A percentile compares a stretch with the other conserved stretches of the same genome.
phyloP scores from a whole-genome alignment of 1,140 invertebrate genomes.

The Caenorhabditis inopinata region DNA sequence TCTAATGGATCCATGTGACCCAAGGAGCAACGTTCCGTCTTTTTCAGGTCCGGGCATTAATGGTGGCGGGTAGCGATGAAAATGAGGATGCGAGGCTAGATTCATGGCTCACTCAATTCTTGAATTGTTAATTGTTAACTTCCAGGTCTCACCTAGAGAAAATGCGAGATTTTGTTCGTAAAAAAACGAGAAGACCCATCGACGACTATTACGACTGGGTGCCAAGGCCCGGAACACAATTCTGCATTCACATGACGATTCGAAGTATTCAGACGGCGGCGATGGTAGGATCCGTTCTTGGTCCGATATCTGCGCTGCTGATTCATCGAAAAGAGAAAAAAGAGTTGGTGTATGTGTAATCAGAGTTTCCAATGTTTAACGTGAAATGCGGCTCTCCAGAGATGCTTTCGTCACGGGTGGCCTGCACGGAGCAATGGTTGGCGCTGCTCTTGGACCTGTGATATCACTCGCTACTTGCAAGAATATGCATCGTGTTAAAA shows the following conservation, averaged over 20 bases:
- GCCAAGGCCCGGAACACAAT: constrained; percentile 48
- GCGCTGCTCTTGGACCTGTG: constrained; percentile 44
- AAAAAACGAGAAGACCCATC: neutral
- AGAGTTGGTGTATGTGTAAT: neutral
- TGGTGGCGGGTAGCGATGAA: neutral
- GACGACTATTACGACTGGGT: constrained; percentile 35
- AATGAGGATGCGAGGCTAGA: neutral
- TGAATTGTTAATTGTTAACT: neutral
- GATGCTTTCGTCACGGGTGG: constrained; percentile 39
- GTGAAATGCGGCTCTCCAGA: neutral
- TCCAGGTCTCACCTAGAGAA: neutral
- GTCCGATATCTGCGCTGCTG: constrained; percentile 19
- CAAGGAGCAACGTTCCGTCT: too few relatives aligned
- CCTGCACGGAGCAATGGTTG: constrained; percentile 39
- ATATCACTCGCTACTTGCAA: constrained; percentile 40
- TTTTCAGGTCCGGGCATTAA: neutral
- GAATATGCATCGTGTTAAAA: constrained; percentile 41
- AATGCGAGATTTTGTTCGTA: neutral
- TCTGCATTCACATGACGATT: constrained; percentile 51
- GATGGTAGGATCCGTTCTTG: constrained; percentile 33
- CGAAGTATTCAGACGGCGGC: constrained; percentile 41
- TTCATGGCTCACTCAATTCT: too few relatives aligned
- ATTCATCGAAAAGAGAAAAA: constrained; percentile 1
- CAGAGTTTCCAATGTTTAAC: neutral
- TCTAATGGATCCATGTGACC: neutral